These are phyloP conservation scores for Magallana nippona DNA, from an alignment of 2,888 invertebrate genomes.

Conservation along the genomic window DNA sequence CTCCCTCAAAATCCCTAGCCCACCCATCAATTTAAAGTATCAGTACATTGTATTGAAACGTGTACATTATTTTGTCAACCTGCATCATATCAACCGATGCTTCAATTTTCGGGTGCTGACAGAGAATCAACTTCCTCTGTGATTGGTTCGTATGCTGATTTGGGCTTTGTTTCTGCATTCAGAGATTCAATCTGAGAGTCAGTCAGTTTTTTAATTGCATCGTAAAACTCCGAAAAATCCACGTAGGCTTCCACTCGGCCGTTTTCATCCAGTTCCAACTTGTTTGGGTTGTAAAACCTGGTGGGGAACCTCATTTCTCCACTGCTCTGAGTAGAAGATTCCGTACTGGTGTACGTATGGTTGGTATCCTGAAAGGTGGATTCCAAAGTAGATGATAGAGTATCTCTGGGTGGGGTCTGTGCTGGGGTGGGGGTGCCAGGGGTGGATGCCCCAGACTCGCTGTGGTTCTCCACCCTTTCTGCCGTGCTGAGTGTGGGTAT, in stretches of 20 bases:
- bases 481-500: slow-evolving; percentile 50
- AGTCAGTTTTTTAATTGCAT: slow-evolving; percentile 72
- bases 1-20: no score
- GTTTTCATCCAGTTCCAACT: slow-evolving; percentile 84
- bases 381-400: slow-evolving; percentile 50
- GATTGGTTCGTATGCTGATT: slow-evolving; percentile 75
- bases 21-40: no score
- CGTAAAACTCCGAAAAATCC: slow-evolving; percentile 87
- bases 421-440: slow-evolving; percentile 43
- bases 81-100: background rate
- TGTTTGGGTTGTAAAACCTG: slow-evolving; percentile 59
- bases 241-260: slow-evolving; percentile 90
- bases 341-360: slow-evolving; percentile 67
- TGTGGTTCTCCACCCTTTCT: slow-evolving; percentile 40
- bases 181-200: slow-evolving; percentile 73
- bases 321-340: slow-evolving; percentile 75
- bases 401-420: slow-evolving; percentile 54
- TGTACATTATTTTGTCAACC: background rate
- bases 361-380: slow-evolving; percentile 45
- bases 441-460: slow-evolving; percentile 40
- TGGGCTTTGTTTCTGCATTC: slow-evolving; percentile 72
- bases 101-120: slow-evolving; percentile 54
- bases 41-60: no score
- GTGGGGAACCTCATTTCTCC: slow-evolving; percentile 70
- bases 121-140: slow-evolving; percentile 69